Evolutionary conservation across 2,888 invertebrate species (phyloP).

Genomic region (Exephanes ischioxanthus): DNA sequence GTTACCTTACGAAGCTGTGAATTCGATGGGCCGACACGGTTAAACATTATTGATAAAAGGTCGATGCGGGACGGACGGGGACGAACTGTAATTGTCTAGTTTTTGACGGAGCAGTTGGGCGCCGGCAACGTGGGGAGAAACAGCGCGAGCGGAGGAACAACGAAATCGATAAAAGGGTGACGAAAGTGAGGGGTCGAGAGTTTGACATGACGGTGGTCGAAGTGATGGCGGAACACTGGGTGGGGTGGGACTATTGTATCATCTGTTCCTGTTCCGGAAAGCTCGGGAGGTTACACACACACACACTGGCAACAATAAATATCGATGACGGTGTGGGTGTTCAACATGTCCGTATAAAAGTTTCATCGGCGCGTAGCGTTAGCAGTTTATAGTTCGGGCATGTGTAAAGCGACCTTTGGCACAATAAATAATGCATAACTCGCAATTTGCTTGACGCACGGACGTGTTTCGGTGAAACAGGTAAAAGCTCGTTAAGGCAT

Average conservation of each 20-base stretch:
- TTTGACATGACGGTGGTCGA: conserved; percentile 70
- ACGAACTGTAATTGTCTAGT: conserved; percentile 59
- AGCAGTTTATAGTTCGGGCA: conserved; percentile 36
- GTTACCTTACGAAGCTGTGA: conserved; percentile 7
- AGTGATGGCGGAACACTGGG: conserved; percentile 69
- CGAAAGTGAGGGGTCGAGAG: conserved; percentile 67
- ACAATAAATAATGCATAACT: conserved; percentile 41
- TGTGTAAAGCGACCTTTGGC: conserved; percentile 41
- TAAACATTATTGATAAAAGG: conserved; percentile 64
- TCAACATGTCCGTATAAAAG: conserved; percentile 32
- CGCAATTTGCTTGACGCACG: conserved; percentile 27
- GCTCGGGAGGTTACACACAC: conserved; percentile 45
- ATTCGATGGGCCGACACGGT: conserved; percentile 57
- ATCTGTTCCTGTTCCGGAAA: conserved; percentile 69
- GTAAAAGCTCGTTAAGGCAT: conserved; percentile 3
- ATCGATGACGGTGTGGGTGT: neutral
- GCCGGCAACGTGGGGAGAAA: conserved; percentile 27
- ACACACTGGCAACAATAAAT: neutral
- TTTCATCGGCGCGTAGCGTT: conserved; percentile 32
- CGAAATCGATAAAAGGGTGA: conserved; percentile 69
- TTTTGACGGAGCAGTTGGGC: conserved; percentile 62
- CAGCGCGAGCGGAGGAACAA: conserved; percentile 54
- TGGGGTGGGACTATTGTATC: conserved; percentile 62
- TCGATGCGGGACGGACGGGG: conserved; percentile 45
- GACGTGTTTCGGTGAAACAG: neutral